Conservation (phyloP, 1,140 invertebrate species). For the Drosophila parabipectinata region DNA sequence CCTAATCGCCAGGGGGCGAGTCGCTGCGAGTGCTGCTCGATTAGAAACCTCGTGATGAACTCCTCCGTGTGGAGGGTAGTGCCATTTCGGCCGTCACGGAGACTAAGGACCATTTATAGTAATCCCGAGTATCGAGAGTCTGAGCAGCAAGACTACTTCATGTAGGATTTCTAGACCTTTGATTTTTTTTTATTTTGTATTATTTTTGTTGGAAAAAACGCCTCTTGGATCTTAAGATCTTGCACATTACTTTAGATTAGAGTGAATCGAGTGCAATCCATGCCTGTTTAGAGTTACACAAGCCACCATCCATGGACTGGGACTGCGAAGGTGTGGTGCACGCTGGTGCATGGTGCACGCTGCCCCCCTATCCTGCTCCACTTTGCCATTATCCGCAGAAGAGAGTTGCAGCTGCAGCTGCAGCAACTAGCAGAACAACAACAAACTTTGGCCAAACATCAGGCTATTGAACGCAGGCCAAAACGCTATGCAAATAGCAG, state of each 20-base stretch:
- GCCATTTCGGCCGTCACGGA: not conserved
- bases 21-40: not conserved
- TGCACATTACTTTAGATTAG: slow-evolving; percentile 48
- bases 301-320: too few relatives aligned
- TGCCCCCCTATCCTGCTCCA: not conserved
- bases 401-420: slow-evolving; percentile 9
- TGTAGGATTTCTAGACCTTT: not conserved
- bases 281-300: too few relatives aligned
- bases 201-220: too few relatives aligned
- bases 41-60: not conserved
- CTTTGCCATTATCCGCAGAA: slow-evolving; percentile 53
- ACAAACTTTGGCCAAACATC: slow-evolving; percentile 74
- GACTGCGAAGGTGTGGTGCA: too few relatives aligned
- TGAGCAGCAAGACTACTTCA: not conserved
- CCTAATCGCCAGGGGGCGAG: not conserved
- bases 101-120: not conserved
- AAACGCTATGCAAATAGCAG: slow-evolving; percentile 29
- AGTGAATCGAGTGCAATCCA: slow-evolving; percentile 31
- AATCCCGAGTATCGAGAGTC: not conserved
- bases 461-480: slow-evolving; percentile 58
- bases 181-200: too few relatives aligned
- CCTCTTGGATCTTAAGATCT: not conserved
- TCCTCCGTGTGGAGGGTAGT: not conserved
- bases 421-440: slow-evolving; percentile 53
- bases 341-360: too few relatives aligned